phyloP scores from a whole-genome alignment of 2,888 invertebrate species.

The Metalampra italica region DNA sequence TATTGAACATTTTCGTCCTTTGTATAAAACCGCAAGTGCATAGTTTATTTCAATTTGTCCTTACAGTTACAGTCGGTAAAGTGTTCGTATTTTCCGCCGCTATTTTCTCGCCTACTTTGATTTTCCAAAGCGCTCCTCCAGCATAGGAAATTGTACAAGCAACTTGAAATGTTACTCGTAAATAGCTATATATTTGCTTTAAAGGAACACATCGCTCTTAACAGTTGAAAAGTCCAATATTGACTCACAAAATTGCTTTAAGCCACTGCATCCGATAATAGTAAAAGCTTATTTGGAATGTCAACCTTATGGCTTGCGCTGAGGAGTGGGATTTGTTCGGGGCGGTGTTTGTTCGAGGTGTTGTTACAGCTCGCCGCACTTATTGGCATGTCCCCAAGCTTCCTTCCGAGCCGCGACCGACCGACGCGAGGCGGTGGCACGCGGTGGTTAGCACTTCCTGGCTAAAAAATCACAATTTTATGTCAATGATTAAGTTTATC shows the following conservation, averaged over 20 bases:
- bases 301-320: slow-evolving; percentile 52
- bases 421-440: neutral
- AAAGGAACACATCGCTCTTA: slow-evolving; percentile 59
- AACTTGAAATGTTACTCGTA: slow-evolving; percentile 5
- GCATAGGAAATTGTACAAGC: neutral
- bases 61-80: too few species aligned
- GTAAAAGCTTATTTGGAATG: slow-evolving; percentile 50
- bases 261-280: slow-evolving; percentile 65
- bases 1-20: neutral
- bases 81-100: too few species aligned
- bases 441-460: neutral
- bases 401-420: slow-evolving; percentile 24
- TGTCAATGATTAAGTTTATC: too few species aligned
- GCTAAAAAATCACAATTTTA: neutral
- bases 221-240: slow-evolving; percentile 71
- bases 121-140: neutral
- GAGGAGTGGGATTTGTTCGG: slow-evolving; percentile 53
- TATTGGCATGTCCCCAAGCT: slow-evolving; percentile 70
- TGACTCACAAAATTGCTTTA: slow-evolving; percentile 74
- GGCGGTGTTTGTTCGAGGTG: slow-evolving; percentile 48
- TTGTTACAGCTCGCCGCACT: slow-evolving; percentile 60
- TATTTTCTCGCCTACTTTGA: too few species aligned
- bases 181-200: slow-evolving; percentile 34
- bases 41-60: too few species aligned
- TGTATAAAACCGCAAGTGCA: too few species aligned